Conservation (phyloP, 2,113 vertebrate species). For the Xiphorhynchus elegans region DNA sequence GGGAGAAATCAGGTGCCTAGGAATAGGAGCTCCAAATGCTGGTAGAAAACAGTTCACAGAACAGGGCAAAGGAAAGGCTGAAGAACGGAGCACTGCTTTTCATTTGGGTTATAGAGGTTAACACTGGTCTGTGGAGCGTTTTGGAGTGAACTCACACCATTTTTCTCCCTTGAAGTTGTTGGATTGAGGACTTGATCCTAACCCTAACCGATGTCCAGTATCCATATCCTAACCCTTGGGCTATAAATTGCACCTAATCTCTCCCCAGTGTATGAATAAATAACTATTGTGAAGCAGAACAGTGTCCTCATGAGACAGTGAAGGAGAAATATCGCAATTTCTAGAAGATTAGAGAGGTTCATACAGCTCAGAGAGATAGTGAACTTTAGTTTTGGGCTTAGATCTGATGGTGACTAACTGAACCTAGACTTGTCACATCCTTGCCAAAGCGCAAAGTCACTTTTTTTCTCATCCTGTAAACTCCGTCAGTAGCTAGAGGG, state of each 20-base stretch:
- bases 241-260: background rate
- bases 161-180: background rate
- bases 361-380: background rate
- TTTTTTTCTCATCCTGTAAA: background rate
- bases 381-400: background rate
- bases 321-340: background rate
- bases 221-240: background rate
- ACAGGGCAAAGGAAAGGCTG: background rate
- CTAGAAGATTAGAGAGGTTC: background rate
- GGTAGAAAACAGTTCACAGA: background rate
- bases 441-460: background rate
- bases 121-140: background rate
- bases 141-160: background rate
- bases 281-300: background rate
- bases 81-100: background rate
- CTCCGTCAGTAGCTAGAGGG: background rate
- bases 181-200: background rate
- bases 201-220: background rate
- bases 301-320: background rate
- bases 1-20: background rate
- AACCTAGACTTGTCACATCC: background rate
- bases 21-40: background rate
- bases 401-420: background rate
- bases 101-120: background rate
- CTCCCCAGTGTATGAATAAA: background rate